Base-by-base conservation (phyloP, 2,888 invertebrate genomes). In the Scaptomyza polygonia region DNA sequence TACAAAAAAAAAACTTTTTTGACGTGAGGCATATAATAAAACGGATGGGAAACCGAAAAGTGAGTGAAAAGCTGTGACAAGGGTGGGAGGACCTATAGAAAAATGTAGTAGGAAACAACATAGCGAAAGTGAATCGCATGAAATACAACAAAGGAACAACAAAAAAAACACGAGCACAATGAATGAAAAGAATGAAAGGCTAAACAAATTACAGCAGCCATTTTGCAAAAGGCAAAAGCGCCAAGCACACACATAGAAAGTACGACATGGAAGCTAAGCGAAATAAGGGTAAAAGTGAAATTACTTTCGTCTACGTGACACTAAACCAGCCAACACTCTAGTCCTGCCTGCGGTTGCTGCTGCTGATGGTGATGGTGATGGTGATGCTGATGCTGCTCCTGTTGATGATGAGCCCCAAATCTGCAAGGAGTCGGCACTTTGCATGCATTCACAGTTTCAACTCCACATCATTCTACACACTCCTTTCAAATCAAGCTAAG, bases 221-320 rank as follows among this genome's bases (percentile, higher is more conserved):
- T 86, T 86, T 86, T 86, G 77, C 48, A 67, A 62, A 59, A 62
- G 62, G 62, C 55, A 55, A 57, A 39, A 73, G 54, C 64, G 56
- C 61, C 61, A 64, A 58, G 30, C 54, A 45, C 30, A 36, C 54
- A 45, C 30, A 48, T 9, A 36, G 2, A 36, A 39, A 39, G 39
- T 16, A 30, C 51, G 30, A 45, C 30, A 47, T 27, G 45, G 48
- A 34, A 39, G 27, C 39, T n/a, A 42, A 57, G 47, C 62, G 53
- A 67, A 78, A 77, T 68, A 84, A 81, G 86, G 86, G 88, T 86
- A 88, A 88, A 86, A 86, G 86, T 86, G 76, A 77, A 86, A 71
- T 83, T 88, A 88, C 86, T 88, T 87, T 88, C 85, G 72, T 75
- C 83, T 79, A 75, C 76, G 72, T 74, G 76, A 73, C 76, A 78